Base-by-base conservation (phyloP, 2,888 invertebrate genomes). In the Dioctria rufipes region DNA sequence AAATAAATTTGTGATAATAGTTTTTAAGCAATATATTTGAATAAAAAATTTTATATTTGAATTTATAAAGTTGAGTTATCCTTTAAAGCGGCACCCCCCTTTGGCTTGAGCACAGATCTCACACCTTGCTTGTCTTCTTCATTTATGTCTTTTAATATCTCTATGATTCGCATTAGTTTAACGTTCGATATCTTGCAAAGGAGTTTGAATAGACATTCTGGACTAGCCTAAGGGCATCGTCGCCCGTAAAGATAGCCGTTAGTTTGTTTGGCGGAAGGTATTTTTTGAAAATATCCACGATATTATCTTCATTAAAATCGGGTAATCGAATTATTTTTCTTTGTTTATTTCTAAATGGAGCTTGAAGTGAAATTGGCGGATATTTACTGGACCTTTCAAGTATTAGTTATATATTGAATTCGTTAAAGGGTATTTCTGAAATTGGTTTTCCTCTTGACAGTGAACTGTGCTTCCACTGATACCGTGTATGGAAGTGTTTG, bases 301-400 rank as follows among this genome's bases (percentile, higher is more conserved):
- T 5, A 25, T 13, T 49, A 51, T 69, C 25, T 37, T 37, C 49
- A 2, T 51, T 3, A 5, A 4, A 37, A 9, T 37, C 2, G 6
- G 51, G 49, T 4, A 69, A 3, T 6, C 49, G 69, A 13, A 69
- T 37, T 4, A 11, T n/a, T 1, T 9, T 3, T 2, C 65, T 3
- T 65, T 42, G 54, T 77, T 78, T 83, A 37, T 83, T 80, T 75
- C 65, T 82, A n/a, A n/a, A n/a, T n/a, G n/a, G n/a, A n/a, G n/a
- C n/a, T n/a, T n/a, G n/a, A n/a, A n/a, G n/a, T n/a, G n/a, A n/a
- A n/a, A n/a, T n/a, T n/a, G n/a, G n/a, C n/a, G n/a, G n/a, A n/a
- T n/a, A n/a, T n/a, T n/a, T n/a, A n/a, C n/a, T n/a, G n/a, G n/a
- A n/a, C n/a, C n/a, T n/a, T n/a, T n/a, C n/a, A n/a, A n/a, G n/a